phyloP scores from a whole-genome alignment of 2,888 invertebrate species.

The Drosophila macrospina region DNA sequence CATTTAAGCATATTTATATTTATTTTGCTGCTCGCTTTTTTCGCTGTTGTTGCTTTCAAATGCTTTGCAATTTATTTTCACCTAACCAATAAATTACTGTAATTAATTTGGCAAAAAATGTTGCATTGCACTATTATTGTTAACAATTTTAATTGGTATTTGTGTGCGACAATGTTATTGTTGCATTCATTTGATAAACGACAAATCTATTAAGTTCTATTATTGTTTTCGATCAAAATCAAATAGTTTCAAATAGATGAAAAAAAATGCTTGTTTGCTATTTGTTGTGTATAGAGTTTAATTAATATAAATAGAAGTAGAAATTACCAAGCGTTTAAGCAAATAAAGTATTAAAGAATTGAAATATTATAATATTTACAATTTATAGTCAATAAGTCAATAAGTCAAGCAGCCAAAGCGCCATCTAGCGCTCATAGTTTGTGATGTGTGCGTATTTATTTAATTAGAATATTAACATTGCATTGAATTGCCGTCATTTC shows the following conservation, averaged over 20 bases:
- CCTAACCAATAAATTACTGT: constrained; percentile 68
- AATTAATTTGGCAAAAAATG: constrained; percentile 63
- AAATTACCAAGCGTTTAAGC: no score
- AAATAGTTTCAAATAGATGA: background rate
- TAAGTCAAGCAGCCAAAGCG: no score
- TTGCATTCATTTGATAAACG: constrained; percentile 21
- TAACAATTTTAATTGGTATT: constrained; percentile 30
- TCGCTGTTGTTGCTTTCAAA: constrained; percentile 10
- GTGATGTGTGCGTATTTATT: no score
- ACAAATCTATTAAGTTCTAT: constrained; percentile 6
- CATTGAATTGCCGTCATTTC: background rate
- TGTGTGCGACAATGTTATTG: constrained; percentile 12
- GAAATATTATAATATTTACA: no score
- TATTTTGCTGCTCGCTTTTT: constrained; percentile 19
- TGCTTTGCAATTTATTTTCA: constrained; percentile 52
- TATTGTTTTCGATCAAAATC: background rate
- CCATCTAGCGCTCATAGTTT: no score
- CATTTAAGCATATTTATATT: constrained; percentile 42
- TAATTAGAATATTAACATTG: background rate
- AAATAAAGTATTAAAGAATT: no score
- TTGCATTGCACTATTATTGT: constrained; percentile 25
- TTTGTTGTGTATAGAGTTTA: no score
- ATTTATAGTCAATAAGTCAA: no score
- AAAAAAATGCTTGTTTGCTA: background rate
- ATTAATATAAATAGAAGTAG: no score